Conservation (phyloP, 2,888 invertebrate species). For the Sinopyrophorus schimmeli region DNA sequence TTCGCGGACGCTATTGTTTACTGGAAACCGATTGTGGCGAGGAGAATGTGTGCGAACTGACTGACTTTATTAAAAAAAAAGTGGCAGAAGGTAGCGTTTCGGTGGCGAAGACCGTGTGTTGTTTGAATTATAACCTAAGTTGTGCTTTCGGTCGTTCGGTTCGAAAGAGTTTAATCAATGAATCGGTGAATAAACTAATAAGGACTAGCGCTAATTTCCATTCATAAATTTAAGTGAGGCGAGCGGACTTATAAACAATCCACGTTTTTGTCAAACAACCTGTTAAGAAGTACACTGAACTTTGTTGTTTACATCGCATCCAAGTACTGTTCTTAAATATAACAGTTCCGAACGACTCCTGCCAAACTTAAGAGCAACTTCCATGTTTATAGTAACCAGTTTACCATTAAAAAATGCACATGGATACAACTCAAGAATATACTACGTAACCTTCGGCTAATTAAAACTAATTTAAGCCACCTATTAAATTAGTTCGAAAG, state of each 20-base stretch:
- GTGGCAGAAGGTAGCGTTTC: too few species aligned
- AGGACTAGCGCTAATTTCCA: conserved; percentile 17
- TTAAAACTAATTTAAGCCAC: too few species aligned
- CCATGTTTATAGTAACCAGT: neutral
- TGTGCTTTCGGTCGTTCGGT: conserved; percentile 34
- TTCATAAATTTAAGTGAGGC: conserved; percentile 19
- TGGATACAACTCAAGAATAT: conserved; percentile 45
- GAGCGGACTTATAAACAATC: conserved; percentile 28
- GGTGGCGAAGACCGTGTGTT: too few species aligned
- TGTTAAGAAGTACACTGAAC: conserved; percentile 51
- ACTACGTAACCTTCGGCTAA: conserved; percentile 11
- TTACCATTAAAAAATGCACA: conserved; percentile 45
- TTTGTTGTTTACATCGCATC: conserved; percentile 45
- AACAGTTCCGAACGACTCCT: neutral
- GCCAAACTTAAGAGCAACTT: neutral
- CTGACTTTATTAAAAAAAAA: conserved; percentile 12
- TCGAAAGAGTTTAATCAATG: conserved; percentile 22
- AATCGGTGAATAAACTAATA: conserved; percentile 12
- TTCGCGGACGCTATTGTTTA: conserved; percentile 37
- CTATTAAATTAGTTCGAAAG: too few species aligned
- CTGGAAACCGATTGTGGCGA: conserved; percentile 37
- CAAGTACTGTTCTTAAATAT: conserved; percentile 1
- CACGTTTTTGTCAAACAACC: conserved; percentile 44
- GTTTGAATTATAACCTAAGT: conserved; percentile 26
- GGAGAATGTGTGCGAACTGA: conserved; percentile 37